Evolutionary conservation across 1,140 invertebrate genomes (phyloP), one percentile per base, ranked within the genome.

Genomic region (Bradysia coprophila): DNA sequence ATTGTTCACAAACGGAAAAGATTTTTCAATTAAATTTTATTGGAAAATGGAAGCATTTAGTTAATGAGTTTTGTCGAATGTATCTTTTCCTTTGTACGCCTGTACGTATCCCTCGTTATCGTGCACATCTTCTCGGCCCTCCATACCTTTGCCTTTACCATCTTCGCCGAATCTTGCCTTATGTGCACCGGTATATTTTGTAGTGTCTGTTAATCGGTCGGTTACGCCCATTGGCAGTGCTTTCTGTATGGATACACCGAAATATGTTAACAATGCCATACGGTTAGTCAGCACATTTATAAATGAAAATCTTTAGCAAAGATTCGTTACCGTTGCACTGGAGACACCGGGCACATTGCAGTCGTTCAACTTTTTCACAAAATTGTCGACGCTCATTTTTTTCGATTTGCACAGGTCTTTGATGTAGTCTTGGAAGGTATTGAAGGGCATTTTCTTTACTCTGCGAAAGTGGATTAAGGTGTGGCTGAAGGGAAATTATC

Each of bases 161-260:
- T 57, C 56, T 15, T 73, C 67, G 49, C 81, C 78, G 51, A 81
- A 84, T 20, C 81, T 65, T 47, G 79, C 71, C 48, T 81, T 82
- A 53, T 81, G 78, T 2, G 76, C 76, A 9, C 80, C 81, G 0
- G 80, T 84, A 59, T 81, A 85, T 52, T 78, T 81, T 10, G 67
- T 73, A 1, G 76, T 69, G 50, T 84, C 79, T 3, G 85, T 89
- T 45, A 91, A 53, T 42, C 81, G 65, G 33, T 80, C 76, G 2
- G 84, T 74, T 2, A 77, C 69, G 3, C 64, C 66, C 2, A 64
- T 65, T 42, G 67, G 67, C 22, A 64, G 64, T 13, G 49, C 47
- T 63, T 18, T 36, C 33, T 36, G 15, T 8, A n/a, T 8, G 67
- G 45, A 23, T 28, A 20, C 13, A 39, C 21, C 33, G 24, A 11